Base-by-base conservation (phyloP, 2,888 invertebrate species). In the Gnatocerus cornutus region DNA sequence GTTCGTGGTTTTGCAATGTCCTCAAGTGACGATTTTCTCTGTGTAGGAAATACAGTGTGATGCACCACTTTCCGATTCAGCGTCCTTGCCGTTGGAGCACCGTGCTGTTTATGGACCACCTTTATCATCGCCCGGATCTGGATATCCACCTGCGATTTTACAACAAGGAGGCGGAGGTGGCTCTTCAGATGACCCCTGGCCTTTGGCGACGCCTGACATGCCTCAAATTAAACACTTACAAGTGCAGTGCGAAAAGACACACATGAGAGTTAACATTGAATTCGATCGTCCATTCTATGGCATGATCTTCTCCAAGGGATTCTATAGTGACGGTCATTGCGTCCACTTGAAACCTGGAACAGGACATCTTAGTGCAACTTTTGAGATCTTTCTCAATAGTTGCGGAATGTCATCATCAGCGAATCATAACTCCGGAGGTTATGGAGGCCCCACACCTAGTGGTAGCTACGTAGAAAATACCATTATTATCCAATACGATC, bases 201-300 rank as follows among this genome's bases (percentile, higher is more conserved):
- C 96, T 0, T 86, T 95, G 75, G 92, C 94, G 46, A 90, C 93
- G 50, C 93, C 95, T 13, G 96, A 97, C 82, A 95, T 95, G 86
- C 96, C 96, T 0, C 95, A 96, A 85, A 96, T 97, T 80, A 96
- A 96, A 86, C 94, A 95, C 81, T 87, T 96, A 73, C 95, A 96
- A 87, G 97, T 97, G 76, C 96, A 97, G 84, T 97, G 97, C 85
- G 97, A 97, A 85, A 97, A 97, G 85, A 96, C 96, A 52, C 95
- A 96, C 84, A 97, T 97, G 96, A 89, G 96, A 59, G 97, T 97
- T 64, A 96, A 96, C 85, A 95, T 97, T 79, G 96, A 96, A 84
- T 97, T 97, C 86, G 97, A 97, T 84, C 89, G 96, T 52, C 96
- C 97, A 9, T 97, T 97, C 87, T 96, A 96, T 84, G 97, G 97